Conservation (phyloP, 2,113 vertebrate species). For the Calidris pugnax region DNA sequence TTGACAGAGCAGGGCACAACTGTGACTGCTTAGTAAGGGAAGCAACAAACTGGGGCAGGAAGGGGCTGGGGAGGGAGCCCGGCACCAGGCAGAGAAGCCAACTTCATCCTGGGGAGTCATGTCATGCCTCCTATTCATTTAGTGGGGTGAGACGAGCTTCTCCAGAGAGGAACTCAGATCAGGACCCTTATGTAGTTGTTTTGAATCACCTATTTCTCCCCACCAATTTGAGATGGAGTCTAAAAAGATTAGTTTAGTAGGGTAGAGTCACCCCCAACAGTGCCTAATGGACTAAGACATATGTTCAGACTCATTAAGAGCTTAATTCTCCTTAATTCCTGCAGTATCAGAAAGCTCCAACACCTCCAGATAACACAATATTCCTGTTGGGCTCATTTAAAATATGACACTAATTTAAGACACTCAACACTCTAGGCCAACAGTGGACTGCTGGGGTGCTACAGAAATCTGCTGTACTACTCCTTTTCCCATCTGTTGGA, state of each 20-base stretch:
- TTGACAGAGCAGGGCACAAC: neutral
- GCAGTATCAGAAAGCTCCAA: neutral
- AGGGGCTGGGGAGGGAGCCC: neutral
- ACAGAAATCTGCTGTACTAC: neutral
- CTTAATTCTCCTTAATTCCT: neutral
- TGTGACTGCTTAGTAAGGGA: rapidly evolving
- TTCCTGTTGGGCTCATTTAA: neutral
- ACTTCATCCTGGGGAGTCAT: neutral
- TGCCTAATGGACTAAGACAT: neutral
- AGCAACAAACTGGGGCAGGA: neutral
- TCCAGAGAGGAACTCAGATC: neutral
- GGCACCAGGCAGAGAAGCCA: neutral
- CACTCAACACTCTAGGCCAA: neutral
- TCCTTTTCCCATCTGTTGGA: neutral
- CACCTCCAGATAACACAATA: neutral
- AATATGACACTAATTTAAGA: neutral
- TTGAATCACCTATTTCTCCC: neutral
- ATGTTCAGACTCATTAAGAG: neutral
- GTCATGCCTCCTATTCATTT: neutral
- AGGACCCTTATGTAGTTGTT: neutral
- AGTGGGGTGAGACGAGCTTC: neutral
- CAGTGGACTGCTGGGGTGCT: neutral
- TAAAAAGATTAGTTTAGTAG: neutral
- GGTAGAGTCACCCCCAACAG: neutral
- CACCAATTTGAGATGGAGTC: neutral